Evolutionary conservation across 2,797 vertebrate genomes (phyloP), one percentile per base, ranked within the genome.

Genomic region (Myotis myotis): DNA sequence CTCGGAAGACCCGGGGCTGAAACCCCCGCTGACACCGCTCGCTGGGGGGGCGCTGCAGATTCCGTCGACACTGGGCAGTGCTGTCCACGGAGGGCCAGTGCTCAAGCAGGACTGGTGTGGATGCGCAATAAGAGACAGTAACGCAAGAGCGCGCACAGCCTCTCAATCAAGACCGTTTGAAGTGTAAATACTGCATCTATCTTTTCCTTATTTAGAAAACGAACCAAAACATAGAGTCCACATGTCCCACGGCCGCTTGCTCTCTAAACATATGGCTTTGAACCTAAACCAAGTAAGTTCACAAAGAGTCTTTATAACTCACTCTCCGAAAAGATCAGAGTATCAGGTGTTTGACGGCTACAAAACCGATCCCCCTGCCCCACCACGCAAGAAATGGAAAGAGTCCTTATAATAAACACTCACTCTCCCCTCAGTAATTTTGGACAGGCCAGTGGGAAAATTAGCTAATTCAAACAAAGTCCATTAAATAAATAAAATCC

Each of bases 401-500:
- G 44, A 25, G 5, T 88, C 11, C 4, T 66, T 75, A 68, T 93
- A 74, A 94, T 94, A 80, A 96, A 72, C 74, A 88, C 28, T 78
- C 70, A 7, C 51, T 89, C 84, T 71, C 51, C 33, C 93, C 83
- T 88, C 64, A 76, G 55, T 70, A 87, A 92, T 44, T 87, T 38
- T 8, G 13, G 13, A 81, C 16, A 75, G 11, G 12, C 76, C 22
- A 82, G 36, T 66, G 95, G 87, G 87, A 85, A 96, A 97, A 97
- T 28, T 93, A 94, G 53, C 23, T 79, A 93, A 97, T 88, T 96
- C 84, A 95, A 97, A 96, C 19, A 66, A 95, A 96, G 16, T 87
- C 60, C 36, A 38, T 78, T 93, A 91, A 68, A 95, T 91, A 97
- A 97, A 97, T 87, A 96, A 97, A 97, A 97, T 82, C 88, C 25